Base-by-base conservation (phyloP, 2,888 invertebrate genomes). In the Volucella inanis region DNA sequence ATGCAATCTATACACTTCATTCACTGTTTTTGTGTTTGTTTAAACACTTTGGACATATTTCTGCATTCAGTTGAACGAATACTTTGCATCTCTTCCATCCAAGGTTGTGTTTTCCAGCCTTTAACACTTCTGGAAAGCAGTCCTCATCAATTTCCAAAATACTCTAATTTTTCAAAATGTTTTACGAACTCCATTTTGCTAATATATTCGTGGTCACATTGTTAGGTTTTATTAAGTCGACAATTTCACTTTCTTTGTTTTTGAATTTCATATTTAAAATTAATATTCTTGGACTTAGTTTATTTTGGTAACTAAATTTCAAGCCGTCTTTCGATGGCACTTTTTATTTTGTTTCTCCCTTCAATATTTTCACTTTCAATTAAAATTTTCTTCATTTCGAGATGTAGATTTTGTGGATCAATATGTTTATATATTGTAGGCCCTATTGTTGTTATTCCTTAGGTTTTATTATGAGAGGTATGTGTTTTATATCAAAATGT, bases 21-120 rank as follows among this genome's bases (percentile, higher is more conserved):
- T 59, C 61, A 1, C 41, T 59, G 11, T 55, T 62, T 71, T 22
- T 71, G 47, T 78, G 78, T 8, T 54, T 11, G 10, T 57, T 71
- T 47, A 71, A 22, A 64, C 70, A 72, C 72, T 45, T 80, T 18
- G 55, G 15, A 39, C 74, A 67, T 61, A 57, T 49, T 74, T 80
- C 72, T 31, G 43, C 67, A 68, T n/a, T 74, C 61, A 11, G 31
- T 49, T 12, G 62, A 15, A n/a, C 12, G 59, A n/a, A 65, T 3
- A 47, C 54, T 39, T 39, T 57, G 39, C 55, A 57, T 39, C 39
- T 57, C 39, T 57, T 38, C 55, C 55, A 57, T 10, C 55, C 55
- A 38, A 57, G 12, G 55, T n/a, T 38, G 1, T 38, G n/a, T 39
- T 57, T 57, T 38, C 39, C 38, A 1, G 8, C n/a, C n/a, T 57